A percentile compares a stretch with the other conserved stretches of the same genome.
These are phyloP conservation scores for Drosophila paranaensis DNA, from an alignment of 2,888 invertebrate species.

Conservation along the genomic window DNA sequence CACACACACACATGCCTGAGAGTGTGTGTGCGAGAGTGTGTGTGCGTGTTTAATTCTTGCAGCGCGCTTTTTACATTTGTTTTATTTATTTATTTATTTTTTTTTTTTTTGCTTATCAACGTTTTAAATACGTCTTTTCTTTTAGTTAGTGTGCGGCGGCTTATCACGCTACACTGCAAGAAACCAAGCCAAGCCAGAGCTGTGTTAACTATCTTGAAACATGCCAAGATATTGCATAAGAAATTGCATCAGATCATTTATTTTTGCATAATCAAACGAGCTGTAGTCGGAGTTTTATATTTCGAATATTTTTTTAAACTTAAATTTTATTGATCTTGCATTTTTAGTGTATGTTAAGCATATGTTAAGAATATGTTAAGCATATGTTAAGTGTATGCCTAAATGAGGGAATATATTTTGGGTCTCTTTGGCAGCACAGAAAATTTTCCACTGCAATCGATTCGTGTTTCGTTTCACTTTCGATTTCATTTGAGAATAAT, in stretches of 20 bases:
- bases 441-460: slow-evolving; percentile 7
- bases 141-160: slow-evolving; percentile 56
- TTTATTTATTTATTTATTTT: slow-evolving; percentile 8
- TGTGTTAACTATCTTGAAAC: background rate
- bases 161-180: slow-evolving; percentile 60
- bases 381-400: background rate
- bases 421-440: background rate
- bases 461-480: background rate
- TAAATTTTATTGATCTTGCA: background rate
- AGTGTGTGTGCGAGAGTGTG: slow-evolving; percentile 25
- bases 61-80: slow-evolving; percentile 64
- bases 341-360: background rate
- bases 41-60: slow-evolving; percentile 64
- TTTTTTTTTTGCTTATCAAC: slow-evolving; percentile 64
- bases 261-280: background rate
- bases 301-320: no score
- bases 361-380: background rate
- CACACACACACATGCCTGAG: slow-evolving; percentile 21
- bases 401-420: background rate
- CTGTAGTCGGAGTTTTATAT: background rate
- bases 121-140: slow-evolving; percentile 76
- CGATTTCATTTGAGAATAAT: background rate
- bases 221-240: background rate
- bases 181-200: slow-evolving; percentile 6
- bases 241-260: slow-evolving; percentile 4